phyloP scores from a whole-genome alignment of 2,113 vertebrate genomes.

The Dromaius novaehollandiae region DNA sequence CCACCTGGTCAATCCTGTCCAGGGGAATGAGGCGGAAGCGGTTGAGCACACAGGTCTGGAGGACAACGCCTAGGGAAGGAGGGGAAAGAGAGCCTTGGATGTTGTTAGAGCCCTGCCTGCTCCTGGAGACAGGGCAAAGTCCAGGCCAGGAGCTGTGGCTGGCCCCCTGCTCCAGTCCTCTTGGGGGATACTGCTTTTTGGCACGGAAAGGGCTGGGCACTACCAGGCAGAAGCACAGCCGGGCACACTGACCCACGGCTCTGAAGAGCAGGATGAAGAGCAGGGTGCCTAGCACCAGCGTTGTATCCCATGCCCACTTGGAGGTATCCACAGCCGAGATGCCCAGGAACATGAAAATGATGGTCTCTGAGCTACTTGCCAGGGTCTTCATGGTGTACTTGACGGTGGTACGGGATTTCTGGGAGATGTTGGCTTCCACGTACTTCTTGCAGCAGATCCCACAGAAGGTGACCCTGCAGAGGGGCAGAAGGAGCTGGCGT shows the following conservation, averaged over 20 bases:
- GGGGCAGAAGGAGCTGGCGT: background rate
- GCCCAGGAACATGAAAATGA: constrained; percentile 98
- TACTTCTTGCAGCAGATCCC: constrained; percentile 96
- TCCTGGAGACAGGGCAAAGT: background rate
- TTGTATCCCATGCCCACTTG: constrained; percentile 97
- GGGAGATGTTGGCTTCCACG: constrained; percentile 97
- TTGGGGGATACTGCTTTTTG: background rate
- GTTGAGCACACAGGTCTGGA: constrained; percentile 93
- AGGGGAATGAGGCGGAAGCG: constrained; percentile 92
- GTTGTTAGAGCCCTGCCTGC: background rate
- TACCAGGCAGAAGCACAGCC: accelerated
- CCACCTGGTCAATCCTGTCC: constrained; percentile 96
- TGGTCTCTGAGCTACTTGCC: constrained; percentile 94
- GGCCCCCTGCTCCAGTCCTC: background rate
- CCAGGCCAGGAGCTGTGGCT: background rate
- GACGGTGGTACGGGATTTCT: constrained; percentile 95
- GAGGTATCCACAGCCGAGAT: constrained; percentile 95
- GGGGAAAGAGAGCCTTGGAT: constrained; percentile 48
- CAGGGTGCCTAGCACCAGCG: constrained; percentile 91
- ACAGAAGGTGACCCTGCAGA: constrained; percentile 91
- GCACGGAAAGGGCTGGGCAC: background rate
- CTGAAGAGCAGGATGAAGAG: constrained; percentile 95
- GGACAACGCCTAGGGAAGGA: constrained; percentile 84
- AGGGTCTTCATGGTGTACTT: constrained; percentile 99
- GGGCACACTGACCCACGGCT: constrained; percentile 83